Percentiles rank a stretch among this genome's conserved stretches.
phyloP scores from a whole-genome alignment of 2,797 vertebrate genomes.

The Sandelia bainsii region DNA sequence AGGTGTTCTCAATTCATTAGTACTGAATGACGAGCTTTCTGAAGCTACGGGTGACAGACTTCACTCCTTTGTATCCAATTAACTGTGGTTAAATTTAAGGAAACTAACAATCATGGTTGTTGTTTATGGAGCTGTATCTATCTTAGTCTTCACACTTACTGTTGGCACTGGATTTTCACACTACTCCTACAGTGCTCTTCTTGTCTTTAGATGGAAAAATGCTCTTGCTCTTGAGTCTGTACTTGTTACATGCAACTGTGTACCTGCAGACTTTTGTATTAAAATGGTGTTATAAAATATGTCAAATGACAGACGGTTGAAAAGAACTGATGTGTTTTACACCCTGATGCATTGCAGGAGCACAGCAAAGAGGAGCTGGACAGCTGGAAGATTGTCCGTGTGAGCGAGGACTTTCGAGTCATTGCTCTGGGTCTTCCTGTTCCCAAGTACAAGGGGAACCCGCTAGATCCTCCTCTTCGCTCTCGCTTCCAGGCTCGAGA shows the following conservation, averaged over 20 bases:
- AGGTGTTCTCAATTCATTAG: too few relatives aligned
- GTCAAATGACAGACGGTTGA: neutral
- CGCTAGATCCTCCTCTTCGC: constrained; percentile 95
- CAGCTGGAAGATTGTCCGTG: constrained; percentile 94
- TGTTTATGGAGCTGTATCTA: constrained; percentile 1
- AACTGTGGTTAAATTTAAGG: neutral
- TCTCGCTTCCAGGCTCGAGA: constrained; percentile 98
- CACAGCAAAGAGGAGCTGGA: constrained; percentile 93
- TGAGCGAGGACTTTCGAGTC: constrained; percentile 97
- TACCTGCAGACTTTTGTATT: neutral
- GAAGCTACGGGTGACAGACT: neutral
- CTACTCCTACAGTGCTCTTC: constrained; percentile 30
- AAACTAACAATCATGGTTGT: neutral
- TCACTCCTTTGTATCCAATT: neutral
- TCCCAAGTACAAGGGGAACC: constrained; percentile 94
- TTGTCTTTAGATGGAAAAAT: neutral
- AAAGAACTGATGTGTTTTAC: neutral
- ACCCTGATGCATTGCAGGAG: constrained; percentile 81
- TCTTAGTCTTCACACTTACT: constrained; percentile 27
- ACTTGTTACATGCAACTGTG: constrained; percentile 1
- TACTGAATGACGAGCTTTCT: neutral
- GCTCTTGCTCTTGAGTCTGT: neutral
- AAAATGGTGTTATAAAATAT: constrained; percentile 1
- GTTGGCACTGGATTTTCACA: constrained; percentile 20
- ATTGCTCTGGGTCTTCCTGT: constrained; percentile 97